Base-by-base conservation (phyloP, 2,113 vertebrate genomes). In the Bos javanicus region DNA sequence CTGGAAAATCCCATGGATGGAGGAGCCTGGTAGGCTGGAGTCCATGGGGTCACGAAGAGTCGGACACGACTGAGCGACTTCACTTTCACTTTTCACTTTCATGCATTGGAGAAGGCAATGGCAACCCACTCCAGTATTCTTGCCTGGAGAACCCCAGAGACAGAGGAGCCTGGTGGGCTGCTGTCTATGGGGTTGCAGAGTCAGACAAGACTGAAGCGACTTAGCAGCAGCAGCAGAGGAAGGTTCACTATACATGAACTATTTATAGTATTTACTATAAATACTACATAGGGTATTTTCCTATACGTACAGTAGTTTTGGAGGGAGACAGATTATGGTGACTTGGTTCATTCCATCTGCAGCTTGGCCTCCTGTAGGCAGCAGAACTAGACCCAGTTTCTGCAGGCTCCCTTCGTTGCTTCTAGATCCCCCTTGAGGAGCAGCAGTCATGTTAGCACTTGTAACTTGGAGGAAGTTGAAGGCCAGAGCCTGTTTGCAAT, bases 151-250 rank as follows among this genome's bases (percentile, higher is more conserved):
- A 62, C 33, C 60, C 60, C 60, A 62, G 60, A 28, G 28, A 62
- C 60, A 0, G 14, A 1, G 28, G 60, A 62, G 60, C 60, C 60
- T 33, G 60, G 6, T 62, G 28, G 60, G 28, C 14, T 62, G 28
- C 60, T 0, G 1, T 62, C 60, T 62, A 7, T 33, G 60, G 60
- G 60, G 60, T 62, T 1, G 0, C 60, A 62, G 60, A 62, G 14
- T 33, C 0, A 0, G 28, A 62, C 60, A 62, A 0, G 2, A 62
- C 28, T 62, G 60, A 62, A 3, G 28, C 0, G 1, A 16, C 60
- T 33, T 16, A 33, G 60, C 28, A 62, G 60, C 60, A 15, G 59
- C 59, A 30, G 1, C 59, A 50, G 28, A 59, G 76, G 76, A 85
- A 93, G 26, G 6, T 39, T 74, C 6, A 50, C 33, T 12, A 2